Conservation (phyloP, 2,888 invertebrate species). For the Cheilosia vernalis region DNA sequence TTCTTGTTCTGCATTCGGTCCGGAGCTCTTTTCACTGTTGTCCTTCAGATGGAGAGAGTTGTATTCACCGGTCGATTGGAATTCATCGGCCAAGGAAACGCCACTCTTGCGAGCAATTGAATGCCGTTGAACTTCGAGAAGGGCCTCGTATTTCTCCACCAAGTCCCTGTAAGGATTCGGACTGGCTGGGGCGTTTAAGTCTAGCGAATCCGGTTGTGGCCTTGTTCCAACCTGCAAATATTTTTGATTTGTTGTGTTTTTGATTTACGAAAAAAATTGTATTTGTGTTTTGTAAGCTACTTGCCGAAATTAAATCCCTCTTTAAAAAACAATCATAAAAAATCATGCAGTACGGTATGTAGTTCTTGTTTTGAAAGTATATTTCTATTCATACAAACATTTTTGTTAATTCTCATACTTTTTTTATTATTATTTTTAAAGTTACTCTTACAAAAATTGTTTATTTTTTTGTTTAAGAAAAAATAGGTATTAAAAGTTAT, state of each 20-base stretch:
- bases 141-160: slow-evolving; percentile 93
- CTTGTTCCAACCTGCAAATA: slow-evolving; percentile 78
- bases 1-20: slow-evolving; percentile 51
- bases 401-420: slow-evolving; percentile 17
- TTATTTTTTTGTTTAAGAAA: slow-evolving; percentile 13
- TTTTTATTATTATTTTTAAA: slow-evolving; percentile 20
- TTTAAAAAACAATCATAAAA: slow-evolving; percentile 43
- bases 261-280: slow-evolving; percentile 34
- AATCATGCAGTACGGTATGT: slow-evolving; percentile 60
- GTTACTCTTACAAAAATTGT: slow-evolving; percentile 19
- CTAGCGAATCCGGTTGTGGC: slow-evolving; percentile 78
- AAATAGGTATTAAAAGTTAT: slow-evolving; percentile 43
- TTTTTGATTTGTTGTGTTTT: slow-evolving; percentile 51
- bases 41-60: slow-evolving; percentile 77
- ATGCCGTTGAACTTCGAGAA: slow-evolving; percentile 90
- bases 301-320: slow-evolving; percentile 73
- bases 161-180: slow-evolving; percentile 90
- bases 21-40: slow-evolving; percentile 51
- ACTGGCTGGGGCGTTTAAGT: slow-evolving; percentile 81
- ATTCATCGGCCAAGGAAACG: slow-evolving; percentile 85
- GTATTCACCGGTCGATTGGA: slow-evolving; percentile 90
- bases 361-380: slow-evolving; percentile 45
- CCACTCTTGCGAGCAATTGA: slow-evolving; percentile 84
- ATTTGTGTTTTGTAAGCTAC: slow-evolving; percentile 54
- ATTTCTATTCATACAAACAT: slow-evolving; percentile 54